These are phyloP conservation scores for Conomelus anceps DNA, from an alignment of 2,888 invertebrate genomes.

Conservation along the genomic window DNA sequence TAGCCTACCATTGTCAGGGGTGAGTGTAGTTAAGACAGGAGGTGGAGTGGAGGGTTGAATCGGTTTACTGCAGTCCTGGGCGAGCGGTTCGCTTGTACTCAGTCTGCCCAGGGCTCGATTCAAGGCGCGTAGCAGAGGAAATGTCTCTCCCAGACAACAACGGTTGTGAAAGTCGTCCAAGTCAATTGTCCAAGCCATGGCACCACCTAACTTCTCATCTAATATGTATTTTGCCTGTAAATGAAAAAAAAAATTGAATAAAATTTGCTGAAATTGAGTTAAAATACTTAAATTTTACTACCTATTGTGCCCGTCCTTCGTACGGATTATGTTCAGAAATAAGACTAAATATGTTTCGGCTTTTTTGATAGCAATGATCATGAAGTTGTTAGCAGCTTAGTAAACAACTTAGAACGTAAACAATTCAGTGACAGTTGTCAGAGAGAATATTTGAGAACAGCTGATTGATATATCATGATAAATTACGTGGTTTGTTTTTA, in stretches of 20 bases:
- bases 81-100: constrained; percentile 22
- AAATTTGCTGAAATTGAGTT: background rate
- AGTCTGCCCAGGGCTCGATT: constrained; percentile 62
- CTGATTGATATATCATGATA: too few species aligned
- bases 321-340: too few species aligned
- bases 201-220: constrained; percentile 67
- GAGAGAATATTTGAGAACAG: too few species aligned
- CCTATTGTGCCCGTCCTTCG: too few species aligned
- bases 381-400: too few species aligned
- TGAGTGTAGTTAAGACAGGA: constrained; percentile 67
- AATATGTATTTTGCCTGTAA: constrained; percentile 63
- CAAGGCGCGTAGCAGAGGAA: constrained; percentile 68
- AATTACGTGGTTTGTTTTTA: too few species aligned
- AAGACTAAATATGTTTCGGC: too few species aligned
- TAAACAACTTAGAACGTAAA: too few species aligned
- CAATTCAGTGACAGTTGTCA: too few species aligned
- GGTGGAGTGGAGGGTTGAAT: constrained; percentile 65
- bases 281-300: background rate
- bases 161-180: constrained; percentile 79
- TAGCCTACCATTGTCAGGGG: constrained; percentile 50
- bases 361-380: too few species aligned
- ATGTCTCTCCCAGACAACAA: constrained; percentile 67
- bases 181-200: constrained; percentile 82
- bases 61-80: constrained; percentile 61
- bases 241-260: background rate